These are phyloP conservation scores for Enteromius radiatus DNA, from an alignment of 2,797 vertebrate species.

Conservation along the genomic window DNA sequence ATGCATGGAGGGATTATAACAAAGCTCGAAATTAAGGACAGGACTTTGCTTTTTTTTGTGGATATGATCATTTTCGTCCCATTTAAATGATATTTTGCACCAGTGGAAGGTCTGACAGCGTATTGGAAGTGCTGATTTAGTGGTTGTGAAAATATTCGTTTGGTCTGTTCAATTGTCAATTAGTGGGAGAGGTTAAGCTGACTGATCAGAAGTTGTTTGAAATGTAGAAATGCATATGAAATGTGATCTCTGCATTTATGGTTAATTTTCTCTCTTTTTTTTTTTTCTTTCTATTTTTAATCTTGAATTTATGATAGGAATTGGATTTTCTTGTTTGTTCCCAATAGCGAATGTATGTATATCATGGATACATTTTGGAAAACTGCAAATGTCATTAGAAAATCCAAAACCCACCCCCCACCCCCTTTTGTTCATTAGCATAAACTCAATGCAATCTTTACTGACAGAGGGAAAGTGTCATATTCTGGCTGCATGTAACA, in stretches of 20 bases:
- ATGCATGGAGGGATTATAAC: background rate
- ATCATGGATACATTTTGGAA: constrained; percentile 48
- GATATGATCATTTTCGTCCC: background rate
- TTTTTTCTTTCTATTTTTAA: background rate
- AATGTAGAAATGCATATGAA: constrained; percentile 31
- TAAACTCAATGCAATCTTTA: constrained; percentile 50
- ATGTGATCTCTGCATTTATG: constrained; percentile 35
- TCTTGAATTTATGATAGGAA: constrained; percentile 38
- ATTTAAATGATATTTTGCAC: constrained; percentile 7
- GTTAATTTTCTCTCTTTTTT: constrained; percentile 23
- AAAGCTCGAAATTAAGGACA: background rate
- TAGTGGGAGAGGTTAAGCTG: constrained; percentile 14
- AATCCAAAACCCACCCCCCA: background rate
- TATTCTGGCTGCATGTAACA: constrained; percentile 55
- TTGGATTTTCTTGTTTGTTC: constrained; percentile 34
- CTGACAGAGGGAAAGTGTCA: constrained; percentile 51
- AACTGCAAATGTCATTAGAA: constrained; percentile 24
- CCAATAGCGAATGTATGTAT: constrained; percentile 46
- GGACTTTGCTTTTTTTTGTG: background rate
- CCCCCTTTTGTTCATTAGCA: constrained; percentile 20
- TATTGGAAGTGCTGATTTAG: constrained; percentile 12
- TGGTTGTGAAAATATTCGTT: constrained; percentile 35
- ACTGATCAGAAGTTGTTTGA: background rate
- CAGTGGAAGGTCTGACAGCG: background rate
- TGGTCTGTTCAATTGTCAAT: constrained; percentile 5